phyloP scores from a whole-genome alignment of 1,140 invertebrate species.

The Melitaea cinxia region DNA sequence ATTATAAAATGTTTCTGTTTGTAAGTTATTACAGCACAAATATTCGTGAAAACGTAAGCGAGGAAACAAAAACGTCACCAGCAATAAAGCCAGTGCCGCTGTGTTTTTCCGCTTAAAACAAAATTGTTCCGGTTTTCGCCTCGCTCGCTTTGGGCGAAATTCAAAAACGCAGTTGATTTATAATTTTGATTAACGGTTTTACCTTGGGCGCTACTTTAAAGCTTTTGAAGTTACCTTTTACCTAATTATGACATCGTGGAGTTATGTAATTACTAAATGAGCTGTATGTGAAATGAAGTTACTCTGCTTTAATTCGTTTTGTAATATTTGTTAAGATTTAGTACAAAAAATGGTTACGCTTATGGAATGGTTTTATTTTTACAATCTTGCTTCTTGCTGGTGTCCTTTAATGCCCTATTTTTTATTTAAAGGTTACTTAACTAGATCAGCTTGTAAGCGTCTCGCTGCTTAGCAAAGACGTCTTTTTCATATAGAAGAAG shows the following conservation, averaged over 20 bases:
- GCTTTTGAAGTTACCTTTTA: slow-evolving; percentile 4
- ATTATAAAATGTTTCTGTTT: slow-evolving; percentile 15
- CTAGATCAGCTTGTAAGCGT: no score
- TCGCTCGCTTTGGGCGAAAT: slow-evolving; percentile 25
- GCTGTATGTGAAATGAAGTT: no score
- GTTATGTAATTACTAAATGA: background rate
- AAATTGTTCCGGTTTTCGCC: slow-evolving; percentile 33
- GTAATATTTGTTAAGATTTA: no score
- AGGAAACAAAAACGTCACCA: slow-evolving; percentile 29
- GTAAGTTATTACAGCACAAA: slow-evolving; percentile 34
- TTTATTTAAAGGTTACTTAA: no score
- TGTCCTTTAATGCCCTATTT: no score
- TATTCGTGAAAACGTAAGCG: slow-evolving; percentile 32
- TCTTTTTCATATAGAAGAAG: no score
- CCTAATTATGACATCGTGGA: background rate
- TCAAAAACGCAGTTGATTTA: slow-evolving; percentile 34
- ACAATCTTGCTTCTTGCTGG: no score
- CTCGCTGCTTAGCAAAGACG: no score
- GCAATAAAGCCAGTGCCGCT: slow-evolving; percentile 28
- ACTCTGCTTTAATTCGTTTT: no score
- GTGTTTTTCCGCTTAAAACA: slow-evolving; percentile 31
- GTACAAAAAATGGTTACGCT: no score
- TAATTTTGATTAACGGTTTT: slow-evolving; percentile 33
- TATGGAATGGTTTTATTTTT: no score
- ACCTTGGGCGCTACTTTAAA: slow-evolving; percentile 13